phyloP scores from a whole-genome alignment of 2,797 vertebrate species.

The Poeciliopsis turneri region DNA sequence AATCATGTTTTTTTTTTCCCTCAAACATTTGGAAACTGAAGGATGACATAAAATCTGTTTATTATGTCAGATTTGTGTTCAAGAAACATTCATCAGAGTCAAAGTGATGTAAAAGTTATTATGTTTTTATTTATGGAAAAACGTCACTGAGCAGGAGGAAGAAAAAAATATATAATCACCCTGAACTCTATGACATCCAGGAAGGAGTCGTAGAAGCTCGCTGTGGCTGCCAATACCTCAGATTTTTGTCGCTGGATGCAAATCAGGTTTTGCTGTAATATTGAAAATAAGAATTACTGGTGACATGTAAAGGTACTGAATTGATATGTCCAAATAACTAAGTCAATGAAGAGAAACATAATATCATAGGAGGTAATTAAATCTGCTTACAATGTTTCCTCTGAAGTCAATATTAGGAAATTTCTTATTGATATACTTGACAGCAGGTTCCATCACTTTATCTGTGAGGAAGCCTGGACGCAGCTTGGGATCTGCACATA shows the following conservation, averaged over 20 bases:
- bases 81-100: background rate
- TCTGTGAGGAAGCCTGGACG: conserved; percentile 83
- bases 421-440: conserved; percentile 94
- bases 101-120: no score
- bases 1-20: background rate
- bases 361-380: background rate
- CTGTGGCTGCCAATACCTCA: conserved; percentile 79
- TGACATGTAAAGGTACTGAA: background rate
- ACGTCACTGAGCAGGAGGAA: background rate
- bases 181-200: conserved; percentile 95
- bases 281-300: background rate
- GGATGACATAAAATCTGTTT: background rate
- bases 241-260: conserved; percentile 88
- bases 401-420: conserved; percentile 91
- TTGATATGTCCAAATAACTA: background rate
- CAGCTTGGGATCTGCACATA: conserved; percentile 81
- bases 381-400: conserved; percentile 74
- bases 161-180: conserved; percentile 72
- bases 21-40: background rate
- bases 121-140: background rate
- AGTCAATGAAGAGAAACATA: background rate
- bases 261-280: conserved; percentile 87
- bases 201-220: conserved; percentile 90
- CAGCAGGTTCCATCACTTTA: conserved; percentile 87
- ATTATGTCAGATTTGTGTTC: background rate